Evolutionary conservation across 2,888 invertebrate species (phyloP).

Genomic region (Ennomos erosarius): DNA sequence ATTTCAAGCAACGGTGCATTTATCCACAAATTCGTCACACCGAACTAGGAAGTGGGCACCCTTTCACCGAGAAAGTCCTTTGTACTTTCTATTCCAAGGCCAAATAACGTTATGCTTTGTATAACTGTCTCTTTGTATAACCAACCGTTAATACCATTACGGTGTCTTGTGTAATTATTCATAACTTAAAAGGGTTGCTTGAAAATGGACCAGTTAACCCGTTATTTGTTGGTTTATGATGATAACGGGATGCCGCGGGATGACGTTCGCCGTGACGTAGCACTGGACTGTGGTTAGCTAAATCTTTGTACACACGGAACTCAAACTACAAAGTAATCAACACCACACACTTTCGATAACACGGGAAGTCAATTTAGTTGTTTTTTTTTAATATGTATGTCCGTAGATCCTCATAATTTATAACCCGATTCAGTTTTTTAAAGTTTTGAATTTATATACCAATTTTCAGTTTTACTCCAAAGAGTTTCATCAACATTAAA

Average conservation of each 20-base stretch:
- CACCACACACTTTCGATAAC: no score
- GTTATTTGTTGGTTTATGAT: conserved; percentile 66
- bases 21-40: conserved; percentile 62
- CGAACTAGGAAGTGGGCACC: conserved; percentile 65
- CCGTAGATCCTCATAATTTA: no score
- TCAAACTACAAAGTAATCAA: no score
- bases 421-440: no score
- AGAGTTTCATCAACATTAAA: no score
- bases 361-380: no score
- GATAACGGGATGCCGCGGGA: conserved; percentile 61
- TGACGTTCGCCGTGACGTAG: conserved; percentile 37
- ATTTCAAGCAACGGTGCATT: conserved; percentile 51
- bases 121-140: conserved; percentile 51
- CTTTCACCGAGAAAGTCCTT: conserved; percentile 78
- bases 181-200: conserved; percentile 74
- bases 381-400: no score
- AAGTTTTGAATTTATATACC: no score
- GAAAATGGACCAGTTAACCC: conserved; percentile 74
- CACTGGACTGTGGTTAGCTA: conserved; percentile 34
- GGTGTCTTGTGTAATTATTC: conserved; percentile 81
- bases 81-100: conserved; percentile 75
- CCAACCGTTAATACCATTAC: conserved; percentile 62
- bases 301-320: no score
- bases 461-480: no score
- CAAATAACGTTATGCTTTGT: conserved; percentile 74